Percentiles rank a stretch among this genome's conserved stretches.
Conservation (phyloP, 2,797 vertebrate genomes). For the Pipistrellus nathusii region DNA sequence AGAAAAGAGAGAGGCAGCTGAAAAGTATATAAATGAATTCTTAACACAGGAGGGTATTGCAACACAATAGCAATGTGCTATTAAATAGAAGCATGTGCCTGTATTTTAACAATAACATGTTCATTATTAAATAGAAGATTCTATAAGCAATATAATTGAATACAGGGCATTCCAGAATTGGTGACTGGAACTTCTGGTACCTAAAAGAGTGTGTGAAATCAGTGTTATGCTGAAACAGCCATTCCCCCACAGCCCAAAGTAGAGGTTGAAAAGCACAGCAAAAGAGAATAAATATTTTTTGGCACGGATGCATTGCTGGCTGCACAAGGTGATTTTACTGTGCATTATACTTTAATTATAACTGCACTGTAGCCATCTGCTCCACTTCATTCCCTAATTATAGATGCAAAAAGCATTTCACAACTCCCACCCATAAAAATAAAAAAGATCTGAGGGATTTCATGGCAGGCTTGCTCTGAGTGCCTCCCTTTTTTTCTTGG, state of each 20-base stretch:
- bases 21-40: slow-evolving; percentile 71
- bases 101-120: slow-evolving; percentile 70
- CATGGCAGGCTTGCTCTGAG: slow-evolving; percentile 56
- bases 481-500: slow-evolving; percentile 64
- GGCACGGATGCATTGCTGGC: slow-evolving; percentile 80
- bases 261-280: slow-evolving; percentile 79
- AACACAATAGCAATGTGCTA: slow-evolving; percentile 51
- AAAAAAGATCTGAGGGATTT: slow-evolving; percentile 80
- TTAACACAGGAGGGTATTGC: slow-evolving; percentile 34
- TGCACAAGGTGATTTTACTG: slow-evolving; percentile 87
- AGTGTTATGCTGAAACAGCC: slow-evolving; percentile 78
- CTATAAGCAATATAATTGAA: slow-evolving; percentile 80
- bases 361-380: slow-evolving; percentile 85
- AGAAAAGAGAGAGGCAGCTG: neutral
- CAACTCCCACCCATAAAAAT: slow-evolving; percentile 84
- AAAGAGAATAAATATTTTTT: slow-evolving; percentile 84
- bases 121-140: slow-evolving; percentile 74
- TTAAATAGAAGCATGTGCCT: slow-evolving; percentile 74
- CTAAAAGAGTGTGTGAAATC: slow-evolving; percentile 70
- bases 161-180: slow-evolving; percentile 79
- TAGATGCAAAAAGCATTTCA: slow-evolving; percentile 87
- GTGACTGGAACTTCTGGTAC: slow-evolving; percentile 75
- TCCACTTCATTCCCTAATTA: slow-evolving; percentile 88
- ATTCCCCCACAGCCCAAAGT: slow-evolving; percentile 80
- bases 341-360: slow-evolving; percentile 89